Evolutionary conservation across 2,113 vertebrate species (phyloP), one percentile per base, ranked within the genome.

Genomic region (Fulmarus glacialis): DNA sequence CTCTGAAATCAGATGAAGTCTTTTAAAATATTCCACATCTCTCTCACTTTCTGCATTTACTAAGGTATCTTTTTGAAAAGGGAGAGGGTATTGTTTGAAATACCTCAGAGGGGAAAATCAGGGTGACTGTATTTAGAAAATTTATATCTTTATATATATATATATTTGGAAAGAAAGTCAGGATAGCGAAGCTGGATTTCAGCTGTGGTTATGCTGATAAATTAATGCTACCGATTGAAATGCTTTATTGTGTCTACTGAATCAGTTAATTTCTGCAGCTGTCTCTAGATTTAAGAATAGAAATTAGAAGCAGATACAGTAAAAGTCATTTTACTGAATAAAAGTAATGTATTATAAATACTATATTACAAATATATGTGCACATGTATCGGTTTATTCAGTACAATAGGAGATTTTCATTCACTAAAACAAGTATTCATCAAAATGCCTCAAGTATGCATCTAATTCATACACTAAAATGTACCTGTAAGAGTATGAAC

Each of bases 101-200:
- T 72, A 56, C 6, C 26, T 93, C 56, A 72, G 36, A 77, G 12
- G 9, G 12, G 8, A 48, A 90, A 64, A 70, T 53, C 27, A 29
- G 40, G 14, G 5, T 20, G 5, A 48, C 5, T 34, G 27, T 18
- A 60, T 27, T 38, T 60, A 34, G 27, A 64, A 81, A 66, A 67
- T 11, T 3, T 10, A n/a, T 3, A 1, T 32, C 8, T 40, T 29
- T 32, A 3, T 43, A 1, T 50, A 38, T n/a, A 15, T 58, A 11
- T 42, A 0, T n/a, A 18, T 83, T 79, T 89, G 23, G 36, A 45
- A 64, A 71, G 38, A 59, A 82, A 67, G 34, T 30, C 40, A 47
- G n/a, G 40, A n/a, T 23, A 50, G 20, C 22, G 26, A 79, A 52
- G 11, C 50, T 75, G 52, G 29, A 32, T 75, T 80, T 86, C 74